Conservation (phyloP, 2,888 invertebrate species). For the Cyrtodaria siliqua region DNA sequence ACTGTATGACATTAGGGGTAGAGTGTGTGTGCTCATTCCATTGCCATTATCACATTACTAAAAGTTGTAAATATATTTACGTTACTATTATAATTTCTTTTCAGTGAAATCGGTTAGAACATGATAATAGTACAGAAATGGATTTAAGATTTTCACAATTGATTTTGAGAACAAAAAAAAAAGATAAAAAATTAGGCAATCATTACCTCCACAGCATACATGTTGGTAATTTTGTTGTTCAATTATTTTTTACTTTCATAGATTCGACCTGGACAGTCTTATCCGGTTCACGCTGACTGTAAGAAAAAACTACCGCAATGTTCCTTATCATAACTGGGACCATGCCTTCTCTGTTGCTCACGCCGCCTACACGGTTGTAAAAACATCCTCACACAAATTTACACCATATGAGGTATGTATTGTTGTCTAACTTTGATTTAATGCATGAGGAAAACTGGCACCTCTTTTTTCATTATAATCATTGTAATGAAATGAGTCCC, state of each 20-base stretch:
- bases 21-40: too few relatives aligned
- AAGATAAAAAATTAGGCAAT: background rate
- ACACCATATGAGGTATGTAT: slow-evolving; percentile 88
- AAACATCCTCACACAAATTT: slow-evolving; percentile 88
- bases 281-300: slow-evolving; percentile 93
- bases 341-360: slow-evolving; percentile 95
- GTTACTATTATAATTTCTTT: too few relatives aligned
- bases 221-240: too few relatives aligned
- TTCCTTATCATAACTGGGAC: slow-evolving; percentile 95
- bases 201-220: too few relatives aligned
- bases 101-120: too few relatives aligned
- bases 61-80: too few relatives aligned
- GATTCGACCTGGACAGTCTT: slow-evolving; percentile 90
- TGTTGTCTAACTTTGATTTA: too few relatives aligned
- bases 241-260: slow-evolving; percentile 65
- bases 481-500: too few relatives aligned
- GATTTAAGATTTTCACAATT: background rate
- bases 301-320: slow-evolving; percentile 93
- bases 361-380: slow-evolving; percentile 92
- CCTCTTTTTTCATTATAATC: too few relatives aligned
- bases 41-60: too few relatives aligned
- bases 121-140: background rate
- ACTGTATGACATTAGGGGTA: too few relatives aligned
- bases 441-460: too few relatives aligned
- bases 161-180: background rate